Evolutionary conservation across 2,797 vertebrate genomes (phyloP).

Genomic region (Pterois miles): DNA sequence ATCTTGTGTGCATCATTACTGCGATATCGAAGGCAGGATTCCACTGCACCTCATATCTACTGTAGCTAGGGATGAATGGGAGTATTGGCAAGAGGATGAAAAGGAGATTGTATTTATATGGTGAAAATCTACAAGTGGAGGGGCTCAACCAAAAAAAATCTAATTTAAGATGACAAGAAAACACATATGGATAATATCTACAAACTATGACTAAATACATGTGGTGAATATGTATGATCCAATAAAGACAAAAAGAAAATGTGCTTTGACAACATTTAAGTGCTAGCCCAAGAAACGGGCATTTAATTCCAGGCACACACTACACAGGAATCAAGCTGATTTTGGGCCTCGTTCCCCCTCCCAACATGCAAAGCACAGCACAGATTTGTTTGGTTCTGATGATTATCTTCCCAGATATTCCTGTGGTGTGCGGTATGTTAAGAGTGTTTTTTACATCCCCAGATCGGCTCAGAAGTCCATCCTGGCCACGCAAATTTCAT

Average conservation of each 20-base stretch:
- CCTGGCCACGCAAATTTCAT: background rate
- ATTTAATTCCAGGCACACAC: background rate
- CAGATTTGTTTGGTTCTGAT: background rate
- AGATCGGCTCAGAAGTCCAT: background rate
- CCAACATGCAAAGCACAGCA: too few relatives aligned
- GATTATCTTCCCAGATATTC: background rate
- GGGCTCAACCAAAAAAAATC: background rate
- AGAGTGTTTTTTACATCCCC: background rate
- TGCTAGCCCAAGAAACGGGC: background rate
- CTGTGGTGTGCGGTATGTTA: background rate
- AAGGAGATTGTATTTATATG: conserved; percentile 25
- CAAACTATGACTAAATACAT: conserved; percentile 3
- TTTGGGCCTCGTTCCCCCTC: background rate
- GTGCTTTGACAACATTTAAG: background rate
- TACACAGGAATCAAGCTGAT: too few relatives aligned
- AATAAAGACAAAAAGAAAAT: background rate
- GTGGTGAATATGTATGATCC: background rate
- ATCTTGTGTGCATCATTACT: conserved; percentile 51
- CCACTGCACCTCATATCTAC: conserved; percentile 9
- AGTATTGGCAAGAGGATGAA: conserved; percentile 10
- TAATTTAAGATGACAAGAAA: too few relatives aligned
- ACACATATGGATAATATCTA: background rate
- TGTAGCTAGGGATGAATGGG: conserved; percentile 13
- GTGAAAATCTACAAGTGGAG: background rate
- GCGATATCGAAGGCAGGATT: conserved; percentile 39